Conservation (phyloP, 2,113 vertebrate species). For the Oreocharis arfaki region DNA sequence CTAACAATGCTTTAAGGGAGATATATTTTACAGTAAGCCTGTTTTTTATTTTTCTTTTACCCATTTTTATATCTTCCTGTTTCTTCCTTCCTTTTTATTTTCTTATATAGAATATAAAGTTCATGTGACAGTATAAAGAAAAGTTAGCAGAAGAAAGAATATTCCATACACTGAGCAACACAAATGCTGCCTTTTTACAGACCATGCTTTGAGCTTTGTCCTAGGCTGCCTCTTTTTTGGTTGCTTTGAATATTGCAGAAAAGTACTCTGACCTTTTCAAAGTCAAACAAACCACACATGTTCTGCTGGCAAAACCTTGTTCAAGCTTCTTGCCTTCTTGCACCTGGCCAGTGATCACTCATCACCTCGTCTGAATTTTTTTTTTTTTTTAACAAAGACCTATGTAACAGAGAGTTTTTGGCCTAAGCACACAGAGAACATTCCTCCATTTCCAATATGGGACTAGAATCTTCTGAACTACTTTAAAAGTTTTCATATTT, state of each 20-base stretch:
- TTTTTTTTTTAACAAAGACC: background rate
- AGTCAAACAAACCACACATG: background rate
- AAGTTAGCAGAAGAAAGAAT: background rate
- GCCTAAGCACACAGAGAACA: background rate
- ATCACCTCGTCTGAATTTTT: background rate
- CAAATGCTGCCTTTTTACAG: background rate
- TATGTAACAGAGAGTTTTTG: background rate
- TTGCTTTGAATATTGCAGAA: background rate
- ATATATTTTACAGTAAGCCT: slow-evolving; percentile 27
- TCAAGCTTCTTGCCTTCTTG: background rate
- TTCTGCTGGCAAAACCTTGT: background rate
- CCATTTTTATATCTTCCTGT: background rate
- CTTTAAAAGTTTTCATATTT: background rate
- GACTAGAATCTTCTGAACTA: background rate
- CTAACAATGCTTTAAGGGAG: slow-evolving; percentile 16
- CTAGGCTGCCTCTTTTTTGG: background rate
- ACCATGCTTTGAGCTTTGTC: background rate
- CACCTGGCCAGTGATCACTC: background rate
- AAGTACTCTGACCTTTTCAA: background rate
- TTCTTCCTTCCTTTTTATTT: background rate
- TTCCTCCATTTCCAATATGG: background rate
- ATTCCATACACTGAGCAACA: background rate
- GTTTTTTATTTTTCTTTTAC: slow-evolving; percentile 16
- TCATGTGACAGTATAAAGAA: background rate
- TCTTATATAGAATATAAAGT: background rate